A percentile compares a stretch with the other conserved stretches of the same genome.
Conservation (phyloP, 2,888 invertebrate genomes). For the Slavum lentiscoides region DNA sequence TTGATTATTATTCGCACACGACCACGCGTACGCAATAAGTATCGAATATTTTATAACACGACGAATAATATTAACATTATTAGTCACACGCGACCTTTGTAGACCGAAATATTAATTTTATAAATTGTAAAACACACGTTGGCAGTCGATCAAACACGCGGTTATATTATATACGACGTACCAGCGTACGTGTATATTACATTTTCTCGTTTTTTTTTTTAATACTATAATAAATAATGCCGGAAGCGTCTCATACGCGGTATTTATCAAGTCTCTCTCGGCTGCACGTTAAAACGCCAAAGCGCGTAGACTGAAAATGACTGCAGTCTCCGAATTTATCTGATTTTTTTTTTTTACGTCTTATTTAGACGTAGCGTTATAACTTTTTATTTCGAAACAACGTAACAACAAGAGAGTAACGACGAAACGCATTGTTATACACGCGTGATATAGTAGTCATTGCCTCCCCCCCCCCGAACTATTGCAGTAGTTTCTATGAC, state of each 20-base stretch:
- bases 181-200: background rate
- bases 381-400: background rate
- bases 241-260: background rate
- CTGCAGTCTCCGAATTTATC: too few species aligned
- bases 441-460: background rate
- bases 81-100: background rate
- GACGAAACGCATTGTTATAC: background rate
- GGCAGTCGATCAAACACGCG: conserved; percentile 27
- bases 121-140: background rate
- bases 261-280: background rate
- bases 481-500: too few species aligned
- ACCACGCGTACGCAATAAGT: background rate
- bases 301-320: conserved; percentile 11
- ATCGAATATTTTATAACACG: background rate
- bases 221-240: conserved; percentile 3
- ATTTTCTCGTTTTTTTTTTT: background rate
- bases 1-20: background rate
- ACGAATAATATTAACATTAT: background rate
- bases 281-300: background rate
- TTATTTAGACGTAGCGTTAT: conserved; percentile 1
- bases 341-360: too few species aligned
- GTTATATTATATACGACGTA: background rate
- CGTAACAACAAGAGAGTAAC: background rate
- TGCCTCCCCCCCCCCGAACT: background rate
- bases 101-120: conserved; percentile 10